These are phyloP conservation scores for Podarcis lilfordi DNA, from an alignment of 2,797 vertebrate genomes.

Conservation along the genomic window DNA sequence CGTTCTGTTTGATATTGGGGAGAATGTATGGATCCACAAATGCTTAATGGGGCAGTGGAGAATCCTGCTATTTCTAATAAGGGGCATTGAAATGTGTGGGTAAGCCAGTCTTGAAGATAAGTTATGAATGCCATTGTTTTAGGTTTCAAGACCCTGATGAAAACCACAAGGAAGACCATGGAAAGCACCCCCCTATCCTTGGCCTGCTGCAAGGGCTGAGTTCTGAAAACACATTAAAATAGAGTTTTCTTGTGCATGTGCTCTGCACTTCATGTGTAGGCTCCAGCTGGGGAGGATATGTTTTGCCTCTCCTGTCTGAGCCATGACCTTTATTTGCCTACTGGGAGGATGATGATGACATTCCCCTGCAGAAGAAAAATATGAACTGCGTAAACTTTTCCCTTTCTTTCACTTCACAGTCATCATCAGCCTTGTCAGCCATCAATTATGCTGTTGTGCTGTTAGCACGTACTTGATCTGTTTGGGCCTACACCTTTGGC, in stretches of 20 bases:
- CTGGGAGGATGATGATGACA: slow-evolving; percentile 49
- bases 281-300: slow-evolving; percentile 18
- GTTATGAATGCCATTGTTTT: slow-evolving; percentile 38
- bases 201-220: slow-evolving; percentile 3
- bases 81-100: background rate
- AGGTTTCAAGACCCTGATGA: background rate
- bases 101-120: background rate
- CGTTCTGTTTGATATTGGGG: background rate
- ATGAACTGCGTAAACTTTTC: slow-evolving; percentile 50
- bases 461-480: slow-evolving; percentile 47
- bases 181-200: slow-evolving; percentile 7
- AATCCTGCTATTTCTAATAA: background rate
- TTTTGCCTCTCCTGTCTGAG: slow-evolving; percentile 23
- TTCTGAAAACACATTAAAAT: slow-evolving; percentile 28
- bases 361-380: slow-evolving; percentile 59
- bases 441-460: background rate
- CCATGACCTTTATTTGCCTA: slow-evolving; percentile 52
- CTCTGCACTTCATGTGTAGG: background rate
- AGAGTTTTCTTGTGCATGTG: background rate
- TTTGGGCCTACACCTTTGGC: background rate
- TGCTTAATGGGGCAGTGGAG: background rate
- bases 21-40: background rate
- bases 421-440: background rate
- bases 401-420: background rate
- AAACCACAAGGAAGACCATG: slow-evolving; percentile 19